phyloP scores from a whole-genome alignment of 2,888 invertebrate species.

The Ophioninae sp. region DNA sequence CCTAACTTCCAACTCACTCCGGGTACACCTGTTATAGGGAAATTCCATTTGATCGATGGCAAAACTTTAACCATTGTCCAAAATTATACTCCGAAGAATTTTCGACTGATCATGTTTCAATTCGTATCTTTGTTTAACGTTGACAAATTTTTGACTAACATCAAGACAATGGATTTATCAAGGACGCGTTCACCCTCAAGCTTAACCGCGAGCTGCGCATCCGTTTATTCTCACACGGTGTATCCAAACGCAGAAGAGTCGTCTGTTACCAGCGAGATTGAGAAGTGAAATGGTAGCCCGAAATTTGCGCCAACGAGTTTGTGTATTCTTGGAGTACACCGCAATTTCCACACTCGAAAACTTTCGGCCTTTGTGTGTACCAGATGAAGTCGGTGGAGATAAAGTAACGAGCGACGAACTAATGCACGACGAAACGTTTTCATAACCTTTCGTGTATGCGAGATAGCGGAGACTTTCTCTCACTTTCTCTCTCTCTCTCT shows the following conservation, averaged over 20 bases:
- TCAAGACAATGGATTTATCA: background rate
- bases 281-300: background rate
- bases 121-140: background rate
- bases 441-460: constrained; percentile 38
- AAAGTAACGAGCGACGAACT: constrained; percentile 34
- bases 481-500: background rate
- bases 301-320: background rate
- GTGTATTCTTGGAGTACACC: background rate
- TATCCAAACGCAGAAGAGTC: background rate
- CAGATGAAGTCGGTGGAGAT: constrained; percentile 7
- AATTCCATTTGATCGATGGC: background rate
- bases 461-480: background rate
- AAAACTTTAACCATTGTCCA: background rate
- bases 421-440: constrained; percentile 49
- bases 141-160: background rate
- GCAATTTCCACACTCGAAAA: constrained; percentile 19
- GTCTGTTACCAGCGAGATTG: background rate
- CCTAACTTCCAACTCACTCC: background rate
- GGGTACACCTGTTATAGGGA: background rate
- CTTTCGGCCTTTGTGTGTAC: constrained; percentile 1
- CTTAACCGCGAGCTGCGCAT: background rate
- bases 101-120: background rate
- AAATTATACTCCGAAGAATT: background rate
- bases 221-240: background rate
- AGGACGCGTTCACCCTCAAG: background rate